These are phyloP conservation scores for Apeltes quadracus DNA, from an alignment of 2,113 vertebrate genomes.

Conservation along the genomic window DNA sequence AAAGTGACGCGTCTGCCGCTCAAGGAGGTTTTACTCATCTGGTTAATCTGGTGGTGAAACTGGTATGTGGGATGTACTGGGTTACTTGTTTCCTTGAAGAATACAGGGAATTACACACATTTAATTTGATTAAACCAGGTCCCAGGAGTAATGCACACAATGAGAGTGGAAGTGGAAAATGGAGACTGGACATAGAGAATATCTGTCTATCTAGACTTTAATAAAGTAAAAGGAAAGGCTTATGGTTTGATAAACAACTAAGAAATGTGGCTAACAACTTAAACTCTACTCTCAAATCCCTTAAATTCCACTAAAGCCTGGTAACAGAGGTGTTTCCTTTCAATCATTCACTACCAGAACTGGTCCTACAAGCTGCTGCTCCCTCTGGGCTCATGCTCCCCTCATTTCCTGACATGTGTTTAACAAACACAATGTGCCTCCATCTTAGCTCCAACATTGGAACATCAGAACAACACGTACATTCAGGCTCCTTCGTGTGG, in stretches of 20 bases:
- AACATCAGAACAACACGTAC: neutral
- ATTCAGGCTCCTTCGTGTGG: neutral
- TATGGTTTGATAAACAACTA: neutral
- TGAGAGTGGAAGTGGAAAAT: too few relatives aligned
- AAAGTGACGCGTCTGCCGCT: constrained; percentile 22
- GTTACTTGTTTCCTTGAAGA: neutral
- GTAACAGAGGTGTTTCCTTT: constrained; percentile 29
- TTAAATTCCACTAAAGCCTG: constrained; percentile 22
- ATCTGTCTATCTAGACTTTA: neutral
- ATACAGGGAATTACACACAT: neutral
- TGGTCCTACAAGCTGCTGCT: constrained; percentile 14
- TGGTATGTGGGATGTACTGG: neutral
- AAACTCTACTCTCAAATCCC: constrained; percentile 16
- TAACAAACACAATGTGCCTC: neutral
- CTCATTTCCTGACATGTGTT: neutral
- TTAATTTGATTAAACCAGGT: neutral
- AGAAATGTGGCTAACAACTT: constrained; percentile 2
- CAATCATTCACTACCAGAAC: constrained; percentile 36
- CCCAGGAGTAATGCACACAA: neutral
- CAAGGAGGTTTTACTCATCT: constrained; percentile 15
- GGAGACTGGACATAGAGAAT: neutral
- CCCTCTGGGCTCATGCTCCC: neutral
- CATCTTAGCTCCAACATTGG: neutral
- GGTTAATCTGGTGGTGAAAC: constrained; percentile 27
- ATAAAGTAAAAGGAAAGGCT: neutral